Conservation (phyloP, 2,113 vertebrate genomes). For the Plectropomus leopardus region DNA sequence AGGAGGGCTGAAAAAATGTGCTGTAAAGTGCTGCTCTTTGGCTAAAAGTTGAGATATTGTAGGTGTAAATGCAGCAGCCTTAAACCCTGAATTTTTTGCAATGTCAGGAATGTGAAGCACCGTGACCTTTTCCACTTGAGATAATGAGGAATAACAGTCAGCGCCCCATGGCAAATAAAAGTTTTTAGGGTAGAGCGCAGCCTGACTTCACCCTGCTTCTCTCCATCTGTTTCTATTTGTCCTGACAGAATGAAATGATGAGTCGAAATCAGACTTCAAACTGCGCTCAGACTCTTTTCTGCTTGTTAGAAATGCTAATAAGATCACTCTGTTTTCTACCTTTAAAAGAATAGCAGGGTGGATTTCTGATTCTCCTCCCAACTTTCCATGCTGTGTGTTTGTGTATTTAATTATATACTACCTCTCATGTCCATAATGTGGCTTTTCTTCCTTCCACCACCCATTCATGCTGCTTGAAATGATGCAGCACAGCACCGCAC, state of each 20-base stretch:
- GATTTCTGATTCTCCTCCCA: neutral
- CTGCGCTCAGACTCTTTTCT: neutral
- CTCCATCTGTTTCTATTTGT: slow-evolving; percentile 20
- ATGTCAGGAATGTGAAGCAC: slow-evolving; percentile 29
- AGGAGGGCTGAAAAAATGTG: neutral
- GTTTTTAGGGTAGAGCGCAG: neutral
- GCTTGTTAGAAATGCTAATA: neutral
- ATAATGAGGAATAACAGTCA: slow-evolving; percentile 44
- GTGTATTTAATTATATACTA: slow-evolving; percentile 6
- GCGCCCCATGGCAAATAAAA: neutral
- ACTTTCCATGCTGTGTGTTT: neutral
- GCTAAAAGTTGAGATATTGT: slow-evolving; percentile 14
- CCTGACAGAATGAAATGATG: slow-evolving; percentile 2
- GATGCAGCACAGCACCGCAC: slow-evolving; percentile 24
- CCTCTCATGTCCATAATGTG: slow-evolving; percentile 14
- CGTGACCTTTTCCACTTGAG: slow-evolving; percentile 46
- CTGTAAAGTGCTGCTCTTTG: neutral
- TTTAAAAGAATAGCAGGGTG: neutral
- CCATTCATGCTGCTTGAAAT: slow-evolving; percentile 17
- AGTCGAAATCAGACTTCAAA: slow-evolving; percentile 33
- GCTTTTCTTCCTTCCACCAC: slow-evolving; percentile 18
- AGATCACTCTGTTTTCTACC: neutral
- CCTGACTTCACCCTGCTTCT: neutral
- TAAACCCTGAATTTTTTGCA: slow-evolving; percentile 11
- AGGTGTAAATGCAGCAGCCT: neutral